Evolutionary conservation across 2,888 invertebrate genomes (phyloP).

Genomic region (Agrenia bidenticulata): DNA sequence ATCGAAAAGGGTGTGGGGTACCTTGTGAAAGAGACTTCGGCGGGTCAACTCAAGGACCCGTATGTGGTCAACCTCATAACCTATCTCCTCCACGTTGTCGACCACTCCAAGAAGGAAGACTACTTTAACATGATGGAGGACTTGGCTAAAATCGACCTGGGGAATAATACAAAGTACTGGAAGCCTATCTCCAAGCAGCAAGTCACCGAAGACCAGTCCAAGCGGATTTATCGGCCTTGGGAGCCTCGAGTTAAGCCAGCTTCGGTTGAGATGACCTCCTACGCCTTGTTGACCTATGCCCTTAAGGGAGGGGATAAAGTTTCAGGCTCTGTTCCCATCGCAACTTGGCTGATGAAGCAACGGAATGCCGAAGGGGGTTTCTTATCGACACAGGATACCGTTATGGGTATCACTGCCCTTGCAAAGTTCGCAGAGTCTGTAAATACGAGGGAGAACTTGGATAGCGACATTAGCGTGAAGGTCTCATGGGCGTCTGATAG

Average conservation of each 20-base stretch:
- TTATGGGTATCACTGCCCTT: conserved; percentile 38
- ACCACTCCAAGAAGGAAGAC: conserved; percentile 68
- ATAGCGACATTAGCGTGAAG: neutral
- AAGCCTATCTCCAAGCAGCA: neutral
- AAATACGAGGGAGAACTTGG: neutral
- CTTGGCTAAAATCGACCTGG: neutral
- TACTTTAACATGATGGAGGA: conserved; percentile 64
- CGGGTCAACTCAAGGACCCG: conserved; percentile 64
- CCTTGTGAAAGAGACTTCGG: conserved; percentile 4
- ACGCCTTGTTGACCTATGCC: conserved; percentile 72
- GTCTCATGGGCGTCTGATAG: neutral
- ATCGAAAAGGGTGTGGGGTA: neutral
- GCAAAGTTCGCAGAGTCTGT: conserved; percentile 24
- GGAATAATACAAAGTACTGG: conserved; percentile 9
- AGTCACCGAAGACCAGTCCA: neutral
- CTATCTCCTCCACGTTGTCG: conserved; percentile 73
- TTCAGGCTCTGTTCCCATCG: conserved; percentile 62
- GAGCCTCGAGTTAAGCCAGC: conserved; percentile 26
- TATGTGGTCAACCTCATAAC: conserved; percentile 75
- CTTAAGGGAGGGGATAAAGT: conserved; percentile 57
- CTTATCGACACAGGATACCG: conserved; percentile 64
- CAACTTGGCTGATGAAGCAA: conserved; percentile 72
- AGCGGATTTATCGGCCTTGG: conserved; percentile 8
- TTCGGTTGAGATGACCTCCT: conserved; percentile 78
- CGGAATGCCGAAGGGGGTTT: conserved; percentile 71